phyloP scores from a whole-genome alignment of 2,888 invertebrate genomes.

The Choristoneura rosaceana region DNA sequence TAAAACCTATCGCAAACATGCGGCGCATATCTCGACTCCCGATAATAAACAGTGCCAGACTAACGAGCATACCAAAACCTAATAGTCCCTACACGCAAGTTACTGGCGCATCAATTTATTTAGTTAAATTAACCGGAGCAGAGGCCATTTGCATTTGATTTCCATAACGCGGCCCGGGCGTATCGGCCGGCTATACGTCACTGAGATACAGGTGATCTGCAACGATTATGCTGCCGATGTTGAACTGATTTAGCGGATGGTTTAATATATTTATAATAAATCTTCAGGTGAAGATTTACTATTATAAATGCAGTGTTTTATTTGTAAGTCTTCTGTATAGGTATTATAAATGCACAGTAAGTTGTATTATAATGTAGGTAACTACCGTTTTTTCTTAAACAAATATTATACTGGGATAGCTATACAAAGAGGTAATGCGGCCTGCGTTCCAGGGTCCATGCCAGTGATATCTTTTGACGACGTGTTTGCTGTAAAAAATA shows the following conservation, averaged over 20 bases:
- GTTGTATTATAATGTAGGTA: no score
- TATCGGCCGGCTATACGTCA: slow-evolving; percentile 81
- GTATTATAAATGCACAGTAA: no score
- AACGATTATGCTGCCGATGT: slow-evolving; percentile 59
- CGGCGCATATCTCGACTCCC: slow-evolving; percentile 47
- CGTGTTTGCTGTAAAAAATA: no score
- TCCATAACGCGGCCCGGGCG: slow-evolving; percentile 78
- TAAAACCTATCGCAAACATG: slow-evolving; percentile 32
- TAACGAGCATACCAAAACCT: slow-evolving; percentile 68
- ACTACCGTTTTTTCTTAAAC: no score
- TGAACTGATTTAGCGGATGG: slow-evolving; percentile 49
- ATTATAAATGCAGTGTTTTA: neutral
- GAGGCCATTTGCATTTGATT: slow-evolving; percentile 83
- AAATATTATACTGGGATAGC: no score
- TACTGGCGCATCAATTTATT: slow-evolving; percentile 76
- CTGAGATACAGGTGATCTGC: slow-evolving; percentile 75
- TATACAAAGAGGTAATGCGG: no score
- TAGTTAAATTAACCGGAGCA: slow-evolving; percentile 81
- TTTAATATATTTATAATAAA: slow-evolving; percentile 5
- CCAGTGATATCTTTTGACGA: no score
- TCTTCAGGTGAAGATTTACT: neutral
- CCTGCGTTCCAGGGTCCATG: no score
- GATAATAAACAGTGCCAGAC: slow-evolving; percentile 54
- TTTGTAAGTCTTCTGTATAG: no score
- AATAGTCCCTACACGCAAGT: slow-evolving; percentile 64